phyloP scores from a whole-genome alignment of 1,140 invertebrate genomes.

The Drosophila mauritiana region DNA sequence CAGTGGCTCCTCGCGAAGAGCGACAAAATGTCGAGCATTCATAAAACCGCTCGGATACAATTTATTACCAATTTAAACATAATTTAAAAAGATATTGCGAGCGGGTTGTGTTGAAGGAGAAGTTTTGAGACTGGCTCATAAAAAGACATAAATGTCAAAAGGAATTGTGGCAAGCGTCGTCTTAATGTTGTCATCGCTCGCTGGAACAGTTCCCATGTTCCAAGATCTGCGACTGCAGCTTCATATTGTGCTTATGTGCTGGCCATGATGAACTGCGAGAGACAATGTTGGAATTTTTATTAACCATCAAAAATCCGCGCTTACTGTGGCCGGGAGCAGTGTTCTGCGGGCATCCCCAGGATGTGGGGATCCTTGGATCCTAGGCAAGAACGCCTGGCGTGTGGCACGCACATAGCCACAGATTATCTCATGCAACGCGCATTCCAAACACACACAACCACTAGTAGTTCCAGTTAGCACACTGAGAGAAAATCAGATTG shows the following conservation, averaged over 20 bases:
- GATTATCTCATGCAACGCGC: conserved; percentile 81
- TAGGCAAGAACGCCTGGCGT: conserved; percentile 58
- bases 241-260: conserved; percentile 57
- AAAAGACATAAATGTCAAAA: conserved; percentile 42
- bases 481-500: neutral
- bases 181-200: conserved; percentile 60
- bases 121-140: conserved; percentile 25
- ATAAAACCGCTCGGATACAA: conserved; percentile 23
- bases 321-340: conserved; percentile 23
- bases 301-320: conserved; percentile 78
- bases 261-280: conserved; percentile 76
- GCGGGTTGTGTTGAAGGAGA: conserved; percentile 1
- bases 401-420: conserved; percentile 76
- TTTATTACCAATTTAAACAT: conserved; percentile 51
- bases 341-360: conserved; percentile 7
- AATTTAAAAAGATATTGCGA: conserved; percentile 14
- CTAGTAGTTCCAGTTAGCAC: conserved; percentile 15
- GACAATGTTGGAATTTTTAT: conserved; percentile 84
- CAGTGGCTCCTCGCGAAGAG: conserved; percentile 9
- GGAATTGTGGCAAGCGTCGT: conserved; percentile 40
- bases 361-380: conserved; percentile 13
- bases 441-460: conserved; percentile 54
- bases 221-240: conserved; percentile 20
- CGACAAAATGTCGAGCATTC: conserved; percentile 22
- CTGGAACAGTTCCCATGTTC: conserved; percentile 30